Conservation (phyloP, 2,113 vertebrate species). For the Prunella fulvescens region DNA sequence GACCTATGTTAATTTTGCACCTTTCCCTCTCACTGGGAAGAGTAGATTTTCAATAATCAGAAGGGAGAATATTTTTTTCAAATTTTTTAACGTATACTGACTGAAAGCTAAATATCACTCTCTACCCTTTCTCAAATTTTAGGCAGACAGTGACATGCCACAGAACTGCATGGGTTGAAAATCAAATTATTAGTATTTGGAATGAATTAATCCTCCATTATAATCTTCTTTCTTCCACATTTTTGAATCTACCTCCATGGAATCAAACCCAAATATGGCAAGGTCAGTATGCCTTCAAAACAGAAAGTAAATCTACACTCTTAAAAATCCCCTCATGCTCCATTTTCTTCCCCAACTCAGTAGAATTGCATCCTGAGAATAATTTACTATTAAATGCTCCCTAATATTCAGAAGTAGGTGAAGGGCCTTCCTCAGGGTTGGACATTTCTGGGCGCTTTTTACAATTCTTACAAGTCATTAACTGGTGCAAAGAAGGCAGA, state of each 20-base stretch:
- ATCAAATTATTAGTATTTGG: not conserved
- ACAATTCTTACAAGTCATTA: not conserved
- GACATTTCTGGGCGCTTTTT: not conserved
- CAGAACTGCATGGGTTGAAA: not conserved
- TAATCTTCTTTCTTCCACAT: not conserved
- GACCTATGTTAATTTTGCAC: not conserved
- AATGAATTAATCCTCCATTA: not conserved
- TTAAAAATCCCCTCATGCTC: not conserved
- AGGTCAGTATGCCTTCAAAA: not conserved
- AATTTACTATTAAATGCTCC: not conserved
- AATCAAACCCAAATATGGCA: not conserved
- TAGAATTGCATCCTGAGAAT: not conserved
- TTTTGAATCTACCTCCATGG: not conserved
- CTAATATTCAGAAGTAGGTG: not conserved
- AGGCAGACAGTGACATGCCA: not conserved
- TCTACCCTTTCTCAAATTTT: not conserved
- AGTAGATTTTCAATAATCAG: not conserved
- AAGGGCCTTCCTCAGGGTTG: not conserved
- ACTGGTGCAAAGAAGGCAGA: not conserved
- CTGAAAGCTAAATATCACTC: not conserved
- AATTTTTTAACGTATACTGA: not conserved
- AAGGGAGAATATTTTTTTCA: not conserved
- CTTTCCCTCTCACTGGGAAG: not conserved
- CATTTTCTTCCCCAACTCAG: not conserved
- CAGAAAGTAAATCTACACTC: not conserved